phyloP scores from a whole-genome alignment of 2,113 vertebrate species.

The Spheniscus mendiculus region DNA sequence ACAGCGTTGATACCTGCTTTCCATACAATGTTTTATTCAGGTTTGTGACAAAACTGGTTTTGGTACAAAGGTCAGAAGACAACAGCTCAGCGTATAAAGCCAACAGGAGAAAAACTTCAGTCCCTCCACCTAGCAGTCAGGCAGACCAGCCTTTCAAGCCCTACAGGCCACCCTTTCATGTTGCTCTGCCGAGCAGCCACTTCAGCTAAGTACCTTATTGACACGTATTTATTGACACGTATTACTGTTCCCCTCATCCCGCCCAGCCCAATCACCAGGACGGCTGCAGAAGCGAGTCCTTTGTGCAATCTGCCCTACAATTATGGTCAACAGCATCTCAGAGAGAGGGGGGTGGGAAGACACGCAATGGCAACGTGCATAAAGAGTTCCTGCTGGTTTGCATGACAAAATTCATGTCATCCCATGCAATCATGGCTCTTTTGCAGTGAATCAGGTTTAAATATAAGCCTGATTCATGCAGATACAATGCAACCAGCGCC shows the following conservation, averaged over 20 bases:
- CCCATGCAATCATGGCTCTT: not conserved
- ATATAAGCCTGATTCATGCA: not conserved
- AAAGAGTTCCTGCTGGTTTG: not conserved
- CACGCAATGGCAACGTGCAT: accelerated
- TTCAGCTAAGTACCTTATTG: not conserved
- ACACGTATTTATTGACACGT: not conserved
- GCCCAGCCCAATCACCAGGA: not conserved
- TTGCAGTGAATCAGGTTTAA: not conserved
- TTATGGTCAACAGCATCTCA: not conserved
- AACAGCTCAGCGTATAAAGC: not conserved
- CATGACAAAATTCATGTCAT: not conserved
- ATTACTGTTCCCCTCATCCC: not conserved
- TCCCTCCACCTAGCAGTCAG: not conserved
- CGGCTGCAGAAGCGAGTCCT: not conserved
- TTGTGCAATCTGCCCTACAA: not conserved
- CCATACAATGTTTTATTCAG: not conserved
- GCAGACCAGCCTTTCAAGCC: not conserved
- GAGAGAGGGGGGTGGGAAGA: not conserved
- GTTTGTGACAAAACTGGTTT: not conserved
- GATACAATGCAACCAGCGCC: not conserved
- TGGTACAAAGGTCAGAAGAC: not conserved
- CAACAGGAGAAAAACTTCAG: not conserved
- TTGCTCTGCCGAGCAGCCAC: not conserved
- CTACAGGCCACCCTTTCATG: not conserved
- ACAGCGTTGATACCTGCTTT: not conserved